Evolutionary conservation across 2,113 vertebrate genomes (phyloP).

Genomic region (Syngnathoides biaculeatus): DNA sequence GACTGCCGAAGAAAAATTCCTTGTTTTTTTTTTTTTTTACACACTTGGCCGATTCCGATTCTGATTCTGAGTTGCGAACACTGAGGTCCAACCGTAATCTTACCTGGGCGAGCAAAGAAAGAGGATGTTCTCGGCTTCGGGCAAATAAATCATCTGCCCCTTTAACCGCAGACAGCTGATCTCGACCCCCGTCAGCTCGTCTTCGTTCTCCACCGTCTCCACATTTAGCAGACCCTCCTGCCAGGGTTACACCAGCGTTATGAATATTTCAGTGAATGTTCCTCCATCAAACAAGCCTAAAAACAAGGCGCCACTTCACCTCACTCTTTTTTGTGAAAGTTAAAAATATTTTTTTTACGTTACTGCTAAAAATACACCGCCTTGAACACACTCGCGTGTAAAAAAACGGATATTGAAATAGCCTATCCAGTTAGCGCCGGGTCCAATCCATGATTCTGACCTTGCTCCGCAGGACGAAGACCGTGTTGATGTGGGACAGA

Average conservation of each 20-base stretch:
- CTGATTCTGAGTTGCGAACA: background rate
- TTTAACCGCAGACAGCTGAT: conserved; percentile 95
- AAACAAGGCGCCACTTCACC: conserved; percentile 17
- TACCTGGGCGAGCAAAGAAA: conserved; percentile 99
- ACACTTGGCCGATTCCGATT: too few relatives aligned
- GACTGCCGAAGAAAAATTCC: too few relatives aligned
- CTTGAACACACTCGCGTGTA: too few relatives aligned
- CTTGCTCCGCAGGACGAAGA: conserved; percentile 96
- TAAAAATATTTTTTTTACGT: background rate
- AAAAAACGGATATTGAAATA: too few relatives aligned
- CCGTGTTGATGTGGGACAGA: conserved; percentile 98
- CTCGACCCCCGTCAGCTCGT: conserved; percentile 94
- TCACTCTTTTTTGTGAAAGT: background rate
- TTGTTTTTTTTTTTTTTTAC: too few relatives aligned
- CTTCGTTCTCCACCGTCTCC: conserved; percentile 90
- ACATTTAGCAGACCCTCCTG: conserved; percentile 96
- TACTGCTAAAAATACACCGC: background rate
- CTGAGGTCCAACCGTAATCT: background rate
- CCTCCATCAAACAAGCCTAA: conserved; percentile 27
- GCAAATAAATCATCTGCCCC: conserved; percentile 98
- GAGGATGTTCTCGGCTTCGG: conserved; percentile 98
- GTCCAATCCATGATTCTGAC: conserved; percentile 63
- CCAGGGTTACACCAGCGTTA: conserved; percentile 46
- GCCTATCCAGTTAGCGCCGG: background rate
- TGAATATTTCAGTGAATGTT: conserved; percentile 51